phyloP scores from a whole-genome alignment of 1,140 invertebrate genomes.

The Brachionus plicatilis region DNA sequence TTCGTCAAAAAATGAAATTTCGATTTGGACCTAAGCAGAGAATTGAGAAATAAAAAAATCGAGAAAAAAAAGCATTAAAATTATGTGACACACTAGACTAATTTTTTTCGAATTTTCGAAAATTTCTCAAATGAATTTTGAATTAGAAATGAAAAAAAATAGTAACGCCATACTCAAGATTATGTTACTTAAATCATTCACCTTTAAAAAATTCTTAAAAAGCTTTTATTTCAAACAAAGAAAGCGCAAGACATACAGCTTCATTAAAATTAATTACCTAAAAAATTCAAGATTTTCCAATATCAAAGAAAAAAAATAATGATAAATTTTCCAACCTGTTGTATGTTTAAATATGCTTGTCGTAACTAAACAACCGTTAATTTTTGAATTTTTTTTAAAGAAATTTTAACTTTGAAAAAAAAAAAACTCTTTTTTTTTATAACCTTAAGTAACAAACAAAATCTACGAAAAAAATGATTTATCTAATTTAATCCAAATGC shows the following conservation, averaged over 20 bases:
- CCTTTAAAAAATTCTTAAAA: not conserved
- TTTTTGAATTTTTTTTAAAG: not conserved
- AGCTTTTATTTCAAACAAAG: not conserved
- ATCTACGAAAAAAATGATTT: slow-evolving; percentile 18
- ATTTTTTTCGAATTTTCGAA: not conserved
- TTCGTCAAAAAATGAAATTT: not conserved
- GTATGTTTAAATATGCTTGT: slow-evolving; percentile 15
- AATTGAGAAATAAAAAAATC: not conserved
- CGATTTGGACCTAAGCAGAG: not conserved
- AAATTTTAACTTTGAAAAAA: slow-evolving; percentile 2
- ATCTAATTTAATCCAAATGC: slow-evolving; percentile 30
- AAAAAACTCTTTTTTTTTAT: not conserved
- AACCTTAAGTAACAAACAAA: not conserved
- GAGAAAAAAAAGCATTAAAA: not conserved
- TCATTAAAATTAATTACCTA: not conserved
- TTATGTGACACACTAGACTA: slow-evolving; percentile 28
- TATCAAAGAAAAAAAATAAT: slow-evolving; percentile 13
- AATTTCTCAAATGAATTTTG: slow-evolving; percentile 31
- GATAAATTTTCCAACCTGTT: slow-evolving; percentile 10
- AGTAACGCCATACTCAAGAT: slow-evolving; percentile 20
- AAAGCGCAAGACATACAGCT: not conserved
- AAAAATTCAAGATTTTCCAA: not conserved
- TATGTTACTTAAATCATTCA: slow-evolving; percentile 21
- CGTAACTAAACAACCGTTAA: slow-evolving; percentile 37
- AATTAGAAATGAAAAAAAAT: not conserved